phyloP scores from a whole-genome alignment of 2,113 vertebrate genomes.

The Nycticebus coucang region DNA sequence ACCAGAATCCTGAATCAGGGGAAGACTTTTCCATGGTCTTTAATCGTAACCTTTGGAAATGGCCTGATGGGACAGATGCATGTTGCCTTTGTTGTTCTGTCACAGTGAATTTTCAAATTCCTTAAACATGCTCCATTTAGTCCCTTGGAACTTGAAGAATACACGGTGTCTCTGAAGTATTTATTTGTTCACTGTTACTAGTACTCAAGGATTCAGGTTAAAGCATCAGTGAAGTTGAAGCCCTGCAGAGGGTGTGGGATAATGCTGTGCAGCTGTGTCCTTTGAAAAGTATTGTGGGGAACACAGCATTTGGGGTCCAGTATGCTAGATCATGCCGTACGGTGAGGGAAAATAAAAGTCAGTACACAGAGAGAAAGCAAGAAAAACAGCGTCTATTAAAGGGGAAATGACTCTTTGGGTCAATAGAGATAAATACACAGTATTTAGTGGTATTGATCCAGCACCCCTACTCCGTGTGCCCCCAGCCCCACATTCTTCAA shows the following conservation, averaged over 20 bases:
- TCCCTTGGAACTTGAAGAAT: neutral
- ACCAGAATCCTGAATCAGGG: neutral
- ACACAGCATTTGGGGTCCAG: neutral
- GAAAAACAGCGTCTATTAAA: neutral
- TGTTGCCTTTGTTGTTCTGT: neutral
- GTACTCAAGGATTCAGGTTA: neutral
- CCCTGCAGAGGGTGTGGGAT: neutral
- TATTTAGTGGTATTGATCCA: neutral
- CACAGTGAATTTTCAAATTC: conserved; percentile 1
- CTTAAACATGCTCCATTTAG: neutral
- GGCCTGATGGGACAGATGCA: neutral
- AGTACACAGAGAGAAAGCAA: neutral
- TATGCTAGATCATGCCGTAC: neutral
- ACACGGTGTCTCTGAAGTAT: neutral
- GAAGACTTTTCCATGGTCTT: neutral
- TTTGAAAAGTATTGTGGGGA: neutral
- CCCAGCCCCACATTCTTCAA: neutral
- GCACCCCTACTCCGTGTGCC: neutral
- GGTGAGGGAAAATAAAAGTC: neutral
- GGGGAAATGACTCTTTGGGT: neutral
- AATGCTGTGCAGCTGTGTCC: rapidly evolving
- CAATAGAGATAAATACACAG: neutral
- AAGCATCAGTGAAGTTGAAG: neutral
- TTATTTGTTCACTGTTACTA: neutral
- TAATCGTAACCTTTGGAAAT: neutral